Evolutionary conservation across 2,113 vertebrate genomes (phyloP), one percentile per base, ranked within the genome.

Genomic region (Hyperoodon ampullatus): DNA sequence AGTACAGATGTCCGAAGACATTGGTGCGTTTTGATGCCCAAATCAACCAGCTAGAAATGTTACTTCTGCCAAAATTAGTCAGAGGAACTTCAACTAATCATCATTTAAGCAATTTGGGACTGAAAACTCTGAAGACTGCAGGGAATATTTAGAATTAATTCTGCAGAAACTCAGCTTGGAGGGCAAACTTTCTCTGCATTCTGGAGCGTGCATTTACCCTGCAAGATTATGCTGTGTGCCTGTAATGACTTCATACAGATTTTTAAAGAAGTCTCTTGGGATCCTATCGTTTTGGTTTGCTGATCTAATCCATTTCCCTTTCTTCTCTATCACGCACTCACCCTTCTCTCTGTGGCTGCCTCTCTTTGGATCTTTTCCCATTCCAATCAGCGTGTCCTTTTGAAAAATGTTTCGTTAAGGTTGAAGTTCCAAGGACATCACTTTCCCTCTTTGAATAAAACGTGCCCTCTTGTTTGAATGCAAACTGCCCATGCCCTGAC

Each of bases 401-500:
- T 94, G 61, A 94, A 85, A 92, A 97, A 82, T 94, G 77, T 95
- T 98, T 98, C 96, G 89, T 98, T 96, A 97, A 97, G 95, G 96
- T 96, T 97, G 93, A 97, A 96, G 95, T 98, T 97, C 95, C 94
- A 97, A 98, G 97, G 97, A 97, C 97, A 98, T 92, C 90, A 92
- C 94, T 98, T 91, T 97, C 93, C 78, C 92, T 97, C 93, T 98
- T 97, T 95, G 97, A 98, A 96, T 96, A 96, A 96, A 97, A 97
- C 85, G 95, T 94, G 96, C 96, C 90, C 96, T 98, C 97, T 95
- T 90, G 94, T 95, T 96, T 96, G 88, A 97, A 96, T 96, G 98
- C 96, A 93, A 97, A 90, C 97, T 93, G 96, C 90, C 93, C 97
- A 93, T 96, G 94, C 95, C 94, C 96, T 95, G 93, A 78, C 94